Percentiles rank a stretch among this genome's conserved stretches.
These are phyloP conservation scores for Carassius auratus DNA, from an alignment of 2,113 vertebrate genomes.

Conservation along the genomic window DNA sequence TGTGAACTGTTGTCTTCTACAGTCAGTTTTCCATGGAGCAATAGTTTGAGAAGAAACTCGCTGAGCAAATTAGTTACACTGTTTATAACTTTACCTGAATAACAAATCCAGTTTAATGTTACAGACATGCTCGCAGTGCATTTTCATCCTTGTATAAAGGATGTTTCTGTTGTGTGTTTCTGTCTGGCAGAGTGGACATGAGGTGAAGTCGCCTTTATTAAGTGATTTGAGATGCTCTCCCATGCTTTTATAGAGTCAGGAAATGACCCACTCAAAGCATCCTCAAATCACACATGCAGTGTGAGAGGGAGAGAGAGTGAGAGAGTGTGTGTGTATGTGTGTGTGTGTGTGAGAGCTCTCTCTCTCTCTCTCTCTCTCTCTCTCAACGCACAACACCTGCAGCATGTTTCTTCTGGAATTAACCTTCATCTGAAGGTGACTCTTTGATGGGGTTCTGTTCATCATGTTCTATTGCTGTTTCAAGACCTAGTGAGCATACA, in stretches of 20 bases:
- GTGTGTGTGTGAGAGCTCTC: not conserved
- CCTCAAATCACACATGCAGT: constrained; percentile 19
- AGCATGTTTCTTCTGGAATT: constrained; percentile 9
- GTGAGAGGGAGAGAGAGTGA: too few relatives aligned
- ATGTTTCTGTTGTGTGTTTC: not conserved
- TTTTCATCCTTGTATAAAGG: not conserved
- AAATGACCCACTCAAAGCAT: constrained; percentile 32
- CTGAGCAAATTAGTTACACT: not conserved
- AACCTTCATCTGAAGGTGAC: constrained; percentile 32
- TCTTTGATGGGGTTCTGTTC: constrained; percentile 19
- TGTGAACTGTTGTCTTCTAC: not conserved
- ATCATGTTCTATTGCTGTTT: not conserved
- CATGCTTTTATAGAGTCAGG: constrained; percentile 20
- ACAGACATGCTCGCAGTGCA: not conserved
- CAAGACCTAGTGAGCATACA: not conserved
- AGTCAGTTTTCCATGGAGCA: not conserved
- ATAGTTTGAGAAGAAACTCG: not conserved
- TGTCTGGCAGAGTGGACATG: not conserved
- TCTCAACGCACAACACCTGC: not conserved
- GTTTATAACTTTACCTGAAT: not conserved
- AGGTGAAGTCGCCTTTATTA: constrained; percentile 30
- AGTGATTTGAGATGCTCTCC: constrained; percentile 21
- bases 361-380: not conserved
- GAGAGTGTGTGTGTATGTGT: not conserved
- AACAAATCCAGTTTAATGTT: not conserved